Percentiles rank a stretch among this genome's conserved stretches.
These are phyloP conservation scores for Chelmon rostratus DNA, from an alignment of 2,797 vertebrate species.

Conservation along the genomic window DNA sequence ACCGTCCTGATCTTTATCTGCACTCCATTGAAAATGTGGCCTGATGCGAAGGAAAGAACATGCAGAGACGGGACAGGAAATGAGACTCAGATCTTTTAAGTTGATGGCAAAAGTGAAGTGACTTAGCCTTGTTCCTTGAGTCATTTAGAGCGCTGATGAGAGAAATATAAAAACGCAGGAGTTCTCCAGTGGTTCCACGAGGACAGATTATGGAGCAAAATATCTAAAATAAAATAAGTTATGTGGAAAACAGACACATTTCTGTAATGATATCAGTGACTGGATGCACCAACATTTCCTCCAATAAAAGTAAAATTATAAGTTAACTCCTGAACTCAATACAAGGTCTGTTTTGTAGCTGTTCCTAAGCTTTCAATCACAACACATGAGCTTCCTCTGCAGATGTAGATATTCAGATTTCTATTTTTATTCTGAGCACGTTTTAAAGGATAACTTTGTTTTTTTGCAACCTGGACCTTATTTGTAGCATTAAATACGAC, in stretches of 20 bases:
- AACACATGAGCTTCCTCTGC: neutral
- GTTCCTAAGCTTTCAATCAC: neutral
- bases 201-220: neutral
- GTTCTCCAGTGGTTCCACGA: neutral
- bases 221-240: neutral
- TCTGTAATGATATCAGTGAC: no score
- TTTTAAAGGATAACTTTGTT: no score
- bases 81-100: slow-evolving; percentile 1
- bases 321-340: no score
- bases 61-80: neutral
- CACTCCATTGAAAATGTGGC: neutral
- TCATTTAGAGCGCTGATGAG: neutral
- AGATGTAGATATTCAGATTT: neutral
- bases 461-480: no score
- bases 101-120: neutral
- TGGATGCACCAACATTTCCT: neutral
- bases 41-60: neutral
- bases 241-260: no score
- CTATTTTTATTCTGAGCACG: neutral
- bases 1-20: slow-evolving; percentile 12
- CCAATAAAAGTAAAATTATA: neutral
- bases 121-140: neutral
- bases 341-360: no score
- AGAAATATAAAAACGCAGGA: neutral
- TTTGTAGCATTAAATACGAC: no score